Conservation (phyloP, 2,888 invertebrate genomes). For the Agrochola lota region DNA sequence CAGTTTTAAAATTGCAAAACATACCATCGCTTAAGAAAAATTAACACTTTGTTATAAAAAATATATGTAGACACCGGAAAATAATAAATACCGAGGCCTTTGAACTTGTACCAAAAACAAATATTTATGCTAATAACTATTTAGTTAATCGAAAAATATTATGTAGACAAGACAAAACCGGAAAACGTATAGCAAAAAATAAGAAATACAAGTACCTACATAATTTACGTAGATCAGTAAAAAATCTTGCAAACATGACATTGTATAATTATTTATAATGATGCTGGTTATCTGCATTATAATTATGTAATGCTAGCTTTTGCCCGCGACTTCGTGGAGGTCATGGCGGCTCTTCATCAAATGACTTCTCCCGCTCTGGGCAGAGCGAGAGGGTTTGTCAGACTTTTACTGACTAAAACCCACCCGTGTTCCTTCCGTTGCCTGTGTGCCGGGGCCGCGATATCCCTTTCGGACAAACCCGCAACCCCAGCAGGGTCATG, state of each 20-base stretch:
- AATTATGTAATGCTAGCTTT: not conserved
- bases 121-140: constrained; percentile 7
- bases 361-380: too few relatives aligned
- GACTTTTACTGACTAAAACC: too few relatives aligned
- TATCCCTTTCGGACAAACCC: too few relatives aligned
- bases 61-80: not conserved
- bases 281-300: not conserved
- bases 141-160: not conserved
- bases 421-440: too few relatives aligned
- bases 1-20: too few relatives aligned
- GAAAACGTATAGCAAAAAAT: constrained; percentile 14
- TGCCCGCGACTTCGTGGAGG: not conserved
- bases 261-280: not conserved
- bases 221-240: constrained; percentile 1
- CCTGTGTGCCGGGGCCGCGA: too few relatives aligned
- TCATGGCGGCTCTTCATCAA: too few relatives aligned
- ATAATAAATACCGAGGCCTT: not conserved
- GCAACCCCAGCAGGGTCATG: too few relatives aligned
- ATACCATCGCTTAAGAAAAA: not conserved
- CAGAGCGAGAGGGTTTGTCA: too few relatives aligned
- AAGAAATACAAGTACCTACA: not conserved
- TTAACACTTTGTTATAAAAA: not conserved
- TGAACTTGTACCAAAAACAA: constrained; percentile 11
- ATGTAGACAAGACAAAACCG: not conserved
- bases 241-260: not conserved